These are phyloP conservation scores for Cirrhinus mrigala DNA, from an alignment of 2,797 vertebrate species.

Conservation along the genomic window DNA sequence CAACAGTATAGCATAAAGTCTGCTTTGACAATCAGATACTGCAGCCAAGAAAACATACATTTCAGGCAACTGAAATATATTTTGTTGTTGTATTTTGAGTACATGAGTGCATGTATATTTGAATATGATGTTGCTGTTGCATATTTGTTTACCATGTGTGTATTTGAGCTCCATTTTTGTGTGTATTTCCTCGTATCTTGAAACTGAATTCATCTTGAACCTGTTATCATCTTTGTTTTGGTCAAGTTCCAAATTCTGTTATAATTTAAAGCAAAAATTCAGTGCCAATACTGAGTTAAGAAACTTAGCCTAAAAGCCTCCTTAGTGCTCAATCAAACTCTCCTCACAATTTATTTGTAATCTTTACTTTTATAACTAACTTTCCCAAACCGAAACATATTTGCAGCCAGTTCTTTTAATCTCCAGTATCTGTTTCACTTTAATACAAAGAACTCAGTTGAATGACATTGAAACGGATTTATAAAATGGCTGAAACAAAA, in stretches of 20 bases:
- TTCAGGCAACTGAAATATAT: background rate
- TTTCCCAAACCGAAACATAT: background rate
- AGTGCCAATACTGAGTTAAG: conserved; percentile 13
- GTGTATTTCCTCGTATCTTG: background rate
- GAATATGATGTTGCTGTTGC: conserved; percentile 10
- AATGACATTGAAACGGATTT: conserved; percentile 69
- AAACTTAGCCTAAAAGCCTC: background rate
- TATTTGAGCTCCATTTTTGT: background rate
- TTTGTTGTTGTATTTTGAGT: background rate
- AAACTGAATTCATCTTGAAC: background rate
- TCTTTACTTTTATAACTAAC: background rate
- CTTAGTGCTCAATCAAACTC: background rate
- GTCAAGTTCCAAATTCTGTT: background rate
- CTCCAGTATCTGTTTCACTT: background rate
- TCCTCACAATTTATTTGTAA: background rate
- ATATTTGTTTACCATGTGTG: conserved; percentile 1
- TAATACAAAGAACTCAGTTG: conserved; percentile 26
- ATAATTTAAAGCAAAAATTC: background rate
- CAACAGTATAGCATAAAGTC: conserved; percentile 57
- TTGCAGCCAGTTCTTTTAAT: background rate
- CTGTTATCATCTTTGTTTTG: background rate
- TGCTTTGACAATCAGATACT: conserved; percentile 75
- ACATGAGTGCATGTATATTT: background rate
- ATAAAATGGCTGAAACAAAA: conserved; percentile 58
- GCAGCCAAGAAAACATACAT: conserved; percentile 33